These are phyloP conservation scores for Nephila pilipes DNA, from an alignment of 1,140 invertebrate genomes.

Conservation along the genomic window DNA sequence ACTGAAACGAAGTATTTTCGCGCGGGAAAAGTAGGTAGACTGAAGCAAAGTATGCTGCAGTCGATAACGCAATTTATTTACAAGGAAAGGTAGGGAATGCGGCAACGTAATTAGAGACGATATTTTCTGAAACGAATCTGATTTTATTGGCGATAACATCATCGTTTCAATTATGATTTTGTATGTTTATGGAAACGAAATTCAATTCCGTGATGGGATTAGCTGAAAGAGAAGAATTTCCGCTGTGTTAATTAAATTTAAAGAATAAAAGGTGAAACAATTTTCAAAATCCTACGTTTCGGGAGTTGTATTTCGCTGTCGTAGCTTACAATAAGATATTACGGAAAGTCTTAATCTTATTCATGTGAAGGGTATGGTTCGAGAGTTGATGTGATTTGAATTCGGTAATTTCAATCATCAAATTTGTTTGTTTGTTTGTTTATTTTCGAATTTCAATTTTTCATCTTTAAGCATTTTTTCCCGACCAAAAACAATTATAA, in stretches of 20 bases:
- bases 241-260: background rate
- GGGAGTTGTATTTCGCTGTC: no score
- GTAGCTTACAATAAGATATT: no score
- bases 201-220: background rate
- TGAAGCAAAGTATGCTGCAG: background rate
- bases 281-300: no score
- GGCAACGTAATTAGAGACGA: slow-evolving; percentile 6
- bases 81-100: background rate
- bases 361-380: no score
- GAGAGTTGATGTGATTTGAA: no score
- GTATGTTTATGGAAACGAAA: background rate
- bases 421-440: no score
- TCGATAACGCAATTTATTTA: background rate
- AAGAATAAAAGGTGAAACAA: background rate
- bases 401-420: no score
- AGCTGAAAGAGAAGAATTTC: background rate
- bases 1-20: background rate
- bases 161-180: background rate
- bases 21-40: background rate
- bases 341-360: no score
- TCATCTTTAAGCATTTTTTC: no score
- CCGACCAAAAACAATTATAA: no score
- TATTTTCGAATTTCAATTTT: no score
- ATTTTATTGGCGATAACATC: slow-evolving; percentile 12
- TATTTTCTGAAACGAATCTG: slow-evolving; percentile 25